A percentile compares a stretch with the other conserved stretches of the same genome.
phyloP scores from a whole-genome alignment of 2,797 vertebrate genomes.

The Nannoperca obscura region DNA sequence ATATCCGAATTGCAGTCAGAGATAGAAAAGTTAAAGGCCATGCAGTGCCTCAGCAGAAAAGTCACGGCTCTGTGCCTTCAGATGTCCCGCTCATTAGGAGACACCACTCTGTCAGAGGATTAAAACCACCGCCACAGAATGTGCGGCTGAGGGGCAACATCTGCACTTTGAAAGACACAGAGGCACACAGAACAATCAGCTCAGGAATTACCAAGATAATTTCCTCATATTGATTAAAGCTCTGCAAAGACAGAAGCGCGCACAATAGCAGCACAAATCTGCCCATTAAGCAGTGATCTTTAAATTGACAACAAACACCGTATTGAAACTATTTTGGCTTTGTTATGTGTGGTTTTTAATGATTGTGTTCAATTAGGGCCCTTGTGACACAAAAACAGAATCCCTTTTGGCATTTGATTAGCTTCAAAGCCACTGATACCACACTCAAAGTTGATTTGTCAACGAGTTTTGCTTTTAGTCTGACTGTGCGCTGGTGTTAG shows the following conservation, averaged over 20 bases:
- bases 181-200: conserved; percentile 31
- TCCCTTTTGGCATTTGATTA: conserved; percentile 51
- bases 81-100: conserved; percentile 70
- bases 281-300: conserved; percentile 26
- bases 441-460: conserved; percentile 64
- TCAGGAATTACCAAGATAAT: conserved; percentile 37
- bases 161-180: conserved; percentile 40
- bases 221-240: conserved; percentile 47
- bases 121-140: conserved; percentile 53
- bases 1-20: conserved; percentile 32
- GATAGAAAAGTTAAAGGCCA: conserved; percentile 45
- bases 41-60: conserved; percentile 37
- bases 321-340: conserved; percentile 53
- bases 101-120: conserved; percentile 69
- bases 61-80: conserved; percentile 59
- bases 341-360: conserved; percentile 57
- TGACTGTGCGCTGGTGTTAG: conserved; percentile 44
- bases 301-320: conserved; percentile 41
- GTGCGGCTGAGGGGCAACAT: conserved; percentile 53
- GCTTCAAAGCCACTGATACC: conserved; percentile 68
- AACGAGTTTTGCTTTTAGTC: conserved; percentile 51
- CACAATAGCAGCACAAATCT: background rate
- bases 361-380: conserved; percentile 58
- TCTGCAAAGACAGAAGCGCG: conserved; percentile 5
- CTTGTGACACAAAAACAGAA: conserved; percentile 67